These are phyloP conservation scores for Diploscapter pachys DNA, from an alignment of 1,140 invertebrate genomes.

Conservation along the genomic window DNA sequence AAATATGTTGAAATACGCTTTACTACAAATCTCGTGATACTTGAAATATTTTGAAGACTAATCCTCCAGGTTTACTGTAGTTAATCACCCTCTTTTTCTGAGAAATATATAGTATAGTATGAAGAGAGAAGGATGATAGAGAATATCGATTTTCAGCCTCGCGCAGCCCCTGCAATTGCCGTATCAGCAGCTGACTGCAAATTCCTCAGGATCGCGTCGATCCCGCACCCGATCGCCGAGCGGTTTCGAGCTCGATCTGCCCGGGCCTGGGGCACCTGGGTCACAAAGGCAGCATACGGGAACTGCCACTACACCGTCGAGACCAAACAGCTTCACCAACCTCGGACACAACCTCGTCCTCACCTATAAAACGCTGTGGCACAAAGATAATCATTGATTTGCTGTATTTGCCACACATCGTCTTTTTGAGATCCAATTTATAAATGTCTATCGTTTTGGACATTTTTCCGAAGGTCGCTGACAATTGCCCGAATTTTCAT, in stretches of 20 bases:
- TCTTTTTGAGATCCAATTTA: too few species aligned
- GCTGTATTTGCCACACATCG: too few species aligned
- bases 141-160: too few species aligned
- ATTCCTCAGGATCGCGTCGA: constrained; percentile 26
- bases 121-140: too few species aligned
- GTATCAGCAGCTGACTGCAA: constrained; percentile 14
- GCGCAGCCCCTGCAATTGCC: neutral
- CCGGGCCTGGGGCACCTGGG: neutral
- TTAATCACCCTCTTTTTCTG: too few species aligned
- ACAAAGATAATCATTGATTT: constrained; percentile 16
- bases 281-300: constrained; percentile 1
- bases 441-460: too few species aligned
- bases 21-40: too few species aligned
- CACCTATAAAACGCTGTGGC: constrained; percentile 31
- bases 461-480: too few species aligned
- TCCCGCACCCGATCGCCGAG: constrained; percentile 46
- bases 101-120: too few species aligned
- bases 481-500: too few species aligned
- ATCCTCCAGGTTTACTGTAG: too few species aligned
- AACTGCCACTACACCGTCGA: constrained; percentile 23
- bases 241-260: constrained; percentile 21
- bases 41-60: too few species aligned
- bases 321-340: constrained; percentile 57
- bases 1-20: neutral
- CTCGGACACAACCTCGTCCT: constrained; percentile 55